Base-by-base conservation (phyloP, 23 tunicate genomes). In the Trididemnum nubilum region DNA sequence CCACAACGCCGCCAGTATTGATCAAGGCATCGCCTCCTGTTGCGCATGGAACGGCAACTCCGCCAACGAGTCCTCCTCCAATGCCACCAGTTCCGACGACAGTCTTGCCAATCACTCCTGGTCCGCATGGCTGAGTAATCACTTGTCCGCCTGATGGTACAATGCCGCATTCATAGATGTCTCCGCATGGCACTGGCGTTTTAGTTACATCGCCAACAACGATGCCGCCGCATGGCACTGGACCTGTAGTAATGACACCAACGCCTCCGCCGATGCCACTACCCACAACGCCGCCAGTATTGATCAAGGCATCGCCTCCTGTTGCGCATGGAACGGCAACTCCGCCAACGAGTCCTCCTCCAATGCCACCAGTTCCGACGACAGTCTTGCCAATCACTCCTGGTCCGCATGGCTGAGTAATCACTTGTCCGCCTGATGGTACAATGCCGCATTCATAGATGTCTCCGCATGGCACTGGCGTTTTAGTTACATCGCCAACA, bases 71-170 rank as follows among this genome's bases (percentile, higher is more conserved):
- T 44, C 12, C 54, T 9, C 54, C 54, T 44, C 54, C 54, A 44
- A 44, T 44, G 9, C 54, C 54, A 44, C 54, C 54, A 44, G 54
- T 44, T 44, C 54, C 54, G 9, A 44, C 54, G 9, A 44, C 54
- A 44, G 54, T 44, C 54, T 44, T 44, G 54, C 54, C 54, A 44
- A 44, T 44, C 54, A 44, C 54, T 44, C 54, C 54, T 44, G 54
- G 54, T 44, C 54, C 54, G 54, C 54, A 44, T 44, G 54, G 54
- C 54, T 44, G 54, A 44, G 54, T 44, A 15, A 44, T 44, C 15
- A 44, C 54, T 44, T 44, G 12, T 44, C 54, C 54, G 9, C 54
- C 54, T 44, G 54, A 44, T 44, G 54, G 54, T 44, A 44, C 54
- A 44, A 44, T 44, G 54, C 54, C 54, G 54, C 54, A 44, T 44